A percentile compares a stretch with the other conserved stretches of the same genome.
These are phyloP conservation scores for Apogon hyalosoma DNA, from an alignment of 2,797 vertebrate genomes.

Conservation along the genomic window DNA sequence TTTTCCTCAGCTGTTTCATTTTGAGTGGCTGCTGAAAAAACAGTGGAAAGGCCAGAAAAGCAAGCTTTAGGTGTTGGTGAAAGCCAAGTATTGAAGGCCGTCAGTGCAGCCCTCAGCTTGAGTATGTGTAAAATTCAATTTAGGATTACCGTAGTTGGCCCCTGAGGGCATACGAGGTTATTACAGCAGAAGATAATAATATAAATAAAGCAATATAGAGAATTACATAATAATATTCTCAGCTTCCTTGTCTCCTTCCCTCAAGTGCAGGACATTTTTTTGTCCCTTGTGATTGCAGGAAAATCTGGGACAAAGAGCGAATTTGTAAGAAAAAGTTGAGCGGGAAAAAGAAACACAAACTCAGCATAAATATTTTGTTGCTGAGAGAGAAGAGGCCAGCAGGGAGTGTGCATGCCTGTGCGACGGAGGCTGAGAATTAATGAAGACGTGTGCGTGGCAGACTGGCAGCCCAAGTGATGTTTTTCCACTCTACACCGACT, in stretches of 20 bases:
- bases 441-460: constrained; percentile 70
- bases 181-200: constrained; percentile 12
- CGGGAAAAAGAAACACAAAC: constrained; percentile 12
- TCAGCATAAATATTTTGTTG: constrained; percentile 32
- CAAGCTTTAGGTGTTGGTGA: constrained; percentile 14
- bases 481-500: constrained; percentile 64
- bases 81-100: constrained; percentile 40
- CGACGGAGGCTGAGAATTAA: constrained; percentile 63
- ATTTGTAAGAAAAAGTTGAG: constrained; percentile 16
- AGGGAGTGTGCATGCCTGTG: constrained; percentile 54
- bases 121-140: constrained; percentile 39
- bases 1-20: constrained; percentile 43
- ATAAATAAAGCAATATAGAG: constrained; percentile 26
- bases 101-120: constrained; percentile 25
- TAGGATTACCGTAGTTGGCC: constrained; percentile 27
- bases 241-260: not conserved
- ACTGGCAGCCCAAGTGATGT: constrained; percentile 59
- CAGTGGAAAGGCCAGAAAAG: constrained; percentile 28
- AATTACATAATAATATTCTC: constrained; percentile 26
- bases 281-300: not conserved
- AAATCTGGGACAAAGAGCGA: not conserved
- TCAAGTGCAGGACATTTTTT: not conserved
- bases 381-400: constrained; percentile 36
- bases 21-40: constrained; percentile 34
- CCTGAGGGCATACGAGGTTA: constrained; percentile 29